Conservation (phyloP, 2,888 invertebrate genomes). For the Latrodectus hesperus region DNA sequence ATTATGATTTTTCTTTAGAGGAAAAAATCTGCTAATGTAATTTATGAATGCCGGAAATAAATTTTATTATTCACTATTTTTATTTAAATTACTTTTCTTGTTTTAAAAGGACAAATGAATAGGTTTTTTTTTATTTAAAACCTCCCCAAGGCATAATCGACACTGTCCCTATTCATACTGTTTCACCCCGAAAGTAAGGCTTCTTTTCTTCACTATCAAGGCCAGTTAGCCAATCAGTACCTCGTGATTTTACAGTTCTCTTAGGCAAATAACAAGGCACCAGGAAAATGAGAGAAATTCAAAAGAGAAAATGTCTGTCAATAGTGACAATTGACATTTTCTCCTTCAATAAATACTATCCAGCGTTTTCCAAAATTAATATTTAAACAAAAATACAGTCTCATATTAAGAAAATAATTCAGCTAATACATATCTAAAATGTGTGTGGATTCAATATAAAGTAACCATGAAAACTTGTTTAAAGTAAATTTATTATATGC, state of each 20-base stretch:
- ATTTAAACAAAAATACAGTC: neutral
- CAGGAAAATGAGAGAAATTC: conserved; percentile 28
- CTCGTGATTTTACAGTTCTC: conserved; percentile 41
- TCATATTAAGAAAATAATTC: neutral
- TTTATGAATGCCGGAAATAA: conserved; percentile 31
- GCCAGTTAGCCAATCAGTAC: conserved; percentile 32
- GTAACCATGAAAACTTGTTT: neutral
- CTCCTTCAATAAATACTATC: conserved; percentile 6
- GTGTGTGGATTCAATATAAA: neutral
- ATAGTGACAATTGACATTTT: conserved; percentile 43
- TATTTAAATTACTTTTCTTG: no score
- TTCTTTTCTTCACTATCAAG: conserved; percentile 56
- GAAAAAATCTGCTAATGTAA: conserved; percentile 17
- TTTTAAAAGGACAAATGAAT: no score
- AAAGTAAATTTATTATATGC: neutral
- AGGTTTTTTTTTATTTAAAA: conserved; percentile 1
- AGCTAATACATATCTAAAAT: neutral
- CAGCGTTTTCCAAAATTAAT: neutral
- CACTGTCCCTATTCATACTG: conserved; percentile 37
- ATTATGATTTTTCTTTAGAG: conserved; percentile 23
- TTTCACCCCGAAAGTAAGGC: conserved; percentile 37
- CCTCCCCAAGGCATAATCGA: conserved; percentile 13
- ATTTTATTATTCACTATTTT: neutral
- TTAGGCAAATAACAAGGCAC: conserved; percentile 46
- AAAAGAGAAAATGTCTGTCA: conserved; percentile 36